Conservation (phyloP, 2,888 invertebrate species). For the Erynnis tages region DNA sequence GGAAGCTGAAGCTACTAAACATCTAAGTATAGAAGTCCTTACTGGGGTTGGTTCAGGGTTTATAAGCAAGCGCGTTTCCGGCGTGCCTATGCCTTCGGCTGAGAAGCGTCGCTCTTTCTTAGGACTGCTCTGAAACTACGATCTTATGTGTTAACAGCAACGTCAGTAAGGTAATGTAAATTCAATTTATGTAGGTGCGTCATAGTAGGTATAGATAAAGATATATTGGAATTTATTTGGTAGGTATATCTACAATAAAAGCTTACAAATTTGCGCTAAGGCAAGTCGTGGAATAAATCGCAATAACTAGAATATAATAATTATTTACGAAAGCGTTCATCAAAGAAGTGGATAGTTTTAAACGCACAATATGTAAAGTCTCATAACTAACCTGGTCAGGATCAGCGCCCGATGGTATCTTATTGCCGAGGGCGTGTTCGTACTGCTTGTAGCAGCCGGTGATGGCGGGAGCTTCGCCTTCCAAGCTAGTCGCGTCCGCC, state of each 20-base stretch:
- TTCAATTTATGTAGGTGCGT: conserved; percentile 21
- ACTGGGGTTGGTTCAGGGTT: conserved; percentile 78
- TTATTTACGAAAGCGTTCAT: neutral
- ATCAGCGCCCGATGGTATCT: conserved; percentile 62
- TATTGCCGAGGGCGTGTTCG: conserved; percentile 83
- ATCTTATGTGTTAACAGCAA: conserved; percentile 58
- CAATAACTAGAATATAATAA: neutral
- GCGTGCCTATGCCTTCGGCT: conserved; percentile 67
- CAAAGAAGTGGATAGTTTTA: conserved; percentile 21
- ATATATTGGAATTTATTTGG: neutral
- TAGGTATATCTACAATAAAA: neutral
- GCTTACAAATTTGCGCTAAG: neutral
- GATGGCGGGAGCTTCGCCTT: conserved; percentile 88
- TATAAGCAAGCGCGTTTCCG: conserved; percentile 79
- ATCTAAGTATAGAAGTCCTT: conserved; percentile 43
- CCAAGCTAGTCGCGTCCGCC: conserved; percentile 92
- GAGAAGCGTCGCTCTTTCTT: conserved; percentile 74
- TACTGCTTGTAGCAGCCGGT: conserved; percentile 90
- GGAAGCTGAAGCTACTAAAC: conserved; percentile 15
- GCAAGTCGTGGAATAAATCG: neutral
- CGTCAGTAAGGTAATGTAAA: conserved; percentile 19
- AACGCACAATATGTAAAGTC: conserved; percentile 48
- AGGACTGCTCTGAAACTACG: conserved; percentile 77
- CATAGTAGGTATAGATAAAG: conserved; percentile 13
- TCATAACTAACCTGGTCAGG: conserved; percentile 59